Evolutionary conservation across 2,113 vertebrate genomes (phyloP).

Genomic region (Athene cunicularia): DNA sequence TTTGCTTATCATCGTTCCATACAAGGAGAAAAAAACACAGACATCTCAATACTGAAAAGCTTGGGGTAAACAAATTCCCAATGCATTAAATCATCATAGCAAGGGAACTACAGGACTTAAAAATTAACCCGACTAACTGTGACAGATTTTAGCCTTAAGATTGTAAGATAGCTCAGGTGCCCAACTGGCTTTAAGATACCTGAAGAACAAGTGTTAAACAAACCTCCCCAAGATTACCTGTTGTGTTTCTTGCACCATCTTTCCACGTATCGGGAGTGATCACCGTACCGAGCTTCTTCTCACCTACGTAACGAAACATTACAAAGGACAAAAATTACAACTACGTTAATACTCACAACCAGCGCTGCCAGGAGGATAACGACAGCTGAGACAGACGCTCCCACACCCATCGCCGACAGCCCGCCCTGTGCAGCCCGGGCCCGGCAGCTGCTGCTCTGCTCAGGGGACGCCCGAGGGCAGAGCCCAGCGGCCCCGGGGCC

Average conservation of each 20-base stretch:
- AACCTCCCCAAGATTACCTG: conserved; percentile 74
- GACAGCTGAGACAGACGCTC: not conserved
- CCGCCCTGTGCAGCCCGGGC: not conserved
- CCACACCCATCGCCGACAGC: not conserved
- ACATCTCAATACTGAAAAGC: not conserved
- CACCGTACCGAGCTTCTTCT: conserved; percentile 96
- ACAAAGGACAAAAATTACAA: not conserved
- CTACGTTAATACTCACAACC: accelerated
- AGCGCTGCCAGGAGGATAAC: accelerated
- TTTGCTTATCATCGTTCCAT: accelerated
- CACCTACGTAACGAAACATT: conserved; percentile 74
- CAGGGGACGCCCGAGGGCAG: accelerated
- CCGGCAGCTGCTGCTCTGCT: not conserved
- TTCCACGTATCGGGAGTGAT: conserved; percentile 99
- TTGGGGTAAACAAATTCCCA: not conserved
- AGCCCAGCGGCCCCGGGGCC: accelerated
- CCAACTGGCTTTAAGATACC: not conserved
- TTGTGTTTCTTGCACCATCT: conserved; percentile 96
- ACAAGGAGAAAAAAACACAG: accelerated
- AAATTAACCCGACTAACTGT: not conserved
- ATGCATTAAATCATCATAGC: accelerated
- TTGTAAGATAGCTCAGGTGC: accelerated
- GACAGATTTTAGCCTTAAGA: not conserved
- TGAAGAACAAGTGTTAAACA: not conserved
- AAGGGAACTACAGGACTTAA: not conserved